These are phyloP conservation scores for Hypotaenidia okinawae DNA, from an alignment of 2,797 vertebrate genomes.

Conservation along the genomic window DNA sequence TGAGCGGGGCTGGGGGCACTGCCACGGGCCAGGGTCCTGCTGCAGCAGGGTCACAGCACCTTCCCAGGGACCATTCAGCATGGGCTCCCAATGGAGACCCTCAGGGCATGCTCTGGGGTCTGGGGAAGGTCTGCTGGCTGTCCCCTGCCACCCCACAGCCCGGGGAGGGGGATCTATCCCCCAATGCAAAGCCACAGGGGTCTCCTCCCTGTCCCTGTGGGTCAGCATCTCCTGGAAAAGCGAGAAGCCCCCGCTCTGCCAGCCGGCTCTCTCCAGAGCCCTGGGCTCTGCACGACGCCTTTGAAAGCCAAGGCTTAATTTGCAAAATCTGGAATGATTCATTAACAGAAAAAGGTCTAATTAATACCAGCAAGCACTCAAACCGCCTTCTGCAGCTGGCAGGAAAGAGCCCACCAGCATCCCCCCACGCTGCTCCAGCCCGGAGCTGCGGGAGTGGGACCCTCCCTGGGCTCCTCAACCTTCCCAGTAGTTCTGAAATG, in stretches of 20 bases:
- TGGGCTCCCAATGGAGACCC: not conserved
- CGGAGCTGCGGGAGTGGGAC: not conserved
- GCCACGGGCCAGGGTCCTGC: not conserved
- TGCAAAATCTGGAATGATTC: not conserved
- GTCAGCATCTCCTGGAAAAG: not conserved
- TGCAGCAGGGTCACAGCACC: not conserved
- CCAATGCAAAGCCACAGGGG: not conserved
- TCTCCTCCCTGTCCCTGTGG: not conserved
- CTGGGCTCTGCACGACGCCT: not conserved
- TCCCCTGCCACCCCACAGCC: not conserved
- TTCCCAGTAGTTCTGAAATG: not conserved
- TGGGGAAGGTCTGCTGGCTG: not conserved
- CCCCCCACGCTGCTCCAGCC: fast-evolving
- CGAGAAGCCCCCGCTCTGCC: not conserved
- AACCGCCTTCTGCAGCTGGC: not conserved
- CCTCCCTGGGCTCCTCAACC: not conserved
- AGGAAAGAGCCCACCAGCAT: not conserved
- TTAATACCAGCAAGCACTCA: slow-evolving; percentile 16
- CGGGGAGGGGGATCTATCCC: not conserved
- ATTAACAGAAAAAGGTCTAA: not conserved
- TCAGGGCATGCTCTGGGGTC: not conserved
- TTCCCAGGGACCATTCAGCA: not conserved
- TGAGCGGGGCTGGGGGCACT: not conserved
- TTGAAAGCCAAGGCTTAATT: not conserved
- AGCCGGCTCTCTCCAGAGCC: not conserved